Base-by-base conservation (phyloP, 1,140 invertebrate species). In the Pemphigus obesinymphae region DNA sequence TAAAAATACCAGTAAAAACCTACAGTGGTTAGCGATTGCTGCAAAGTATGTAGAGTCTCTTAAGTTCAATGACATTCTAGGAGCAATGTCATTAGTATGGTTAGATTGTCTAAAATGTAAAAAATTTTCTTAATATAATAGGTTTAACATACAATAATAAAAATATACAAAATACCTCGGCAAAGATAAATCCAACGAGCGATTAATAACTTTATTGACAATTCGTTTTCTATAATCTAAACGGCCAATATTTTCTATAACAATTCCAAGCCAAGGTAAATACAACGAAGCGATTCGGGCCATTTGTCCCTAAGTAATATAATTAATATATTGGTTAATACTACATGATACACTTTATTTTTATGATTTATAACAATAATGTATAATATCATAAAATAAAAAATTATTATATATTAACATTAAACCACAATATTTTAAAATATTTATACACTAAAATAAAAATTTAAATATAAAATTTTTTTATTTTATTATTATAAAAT, bases 211-310 rank as follows among this genome's bases (percentile, higher is more conserved):
- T 43, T 37, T 55, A 55, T 76, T 76, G 2, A 17, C 20, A 26
- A 34, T 37, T 58, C 29, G 17, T 76, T 76, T 76, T 50, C 15
- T 29, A 55, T 76, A 76, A 55, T 58, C 87, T n/a, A 96, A 87
- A 61, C 91, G 87, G 82, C 90, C 88, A 50, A 95, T 87, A 88
- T 95, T 95, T 83, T 96, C 95, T 84, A 96, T 88, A 2, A 97
- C 92, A 68, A 98, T 91, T 1, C 92, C 90, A 48, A 98, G 89
- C 90, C 96, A 93, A 0, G 97, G 97, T 58, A 97, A 90, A 86
- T 98, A 98, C 48, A 98, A 89, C 8, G 94, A 90, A 0, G 95
- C 94, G 82, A 99, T 95, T 80, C 96, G 89, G 10, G 92, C 92
- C 85, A 97, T 91, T 85, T 95, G 92, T 66, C 92, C 92, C 91